Conservation (phyloP, 35 echinoderm and acorn worm species). For the Lytechinus pictus region DNA sequence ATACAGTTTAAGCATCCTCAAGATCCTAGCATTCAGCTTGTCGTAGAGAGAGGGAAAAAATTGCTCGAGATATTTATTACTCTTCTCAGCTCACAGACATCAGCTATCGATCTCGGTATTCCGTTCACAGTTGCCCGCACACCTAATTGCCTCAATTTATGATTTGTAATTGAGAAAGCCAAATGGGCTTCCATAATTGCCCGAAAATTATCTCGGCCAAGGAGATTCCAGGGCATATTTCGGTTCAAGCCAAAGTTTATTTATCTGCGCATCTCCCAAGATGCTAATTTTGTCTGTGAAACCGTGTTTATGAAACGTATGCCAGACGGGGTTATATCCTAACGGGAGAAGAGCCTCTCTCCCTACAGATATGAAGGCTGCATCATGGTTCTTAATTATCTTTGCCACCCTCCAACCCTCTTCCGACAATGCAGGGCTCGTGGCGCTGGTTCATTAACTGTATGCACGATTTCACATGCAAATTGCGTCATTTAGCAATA, state of each 20-base stretch:
- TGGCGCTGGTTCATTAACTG: slow-evolving; percentile 33
- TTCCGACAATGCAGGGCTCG: not conserved
- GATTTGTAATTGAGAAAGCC: slow-evolving; percentile 42
- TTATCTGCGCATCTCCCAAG: slow-evolving; percentile 1
- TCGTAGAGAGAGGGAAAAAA: not conserved
- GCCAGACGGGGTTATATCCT: not conserved
- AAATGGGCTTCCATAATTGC: slow-evolving; percentile 29
- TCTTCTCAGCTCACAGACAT: not conserved
- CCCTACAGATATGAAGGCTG: slow-evolving; percentile 23
- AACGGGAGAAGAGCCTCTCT: not conserved
- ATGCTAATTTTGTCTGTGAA: not conserved
- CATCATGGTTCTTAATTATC: slow-evolving; percentile 7
- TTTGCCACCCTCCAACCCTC: slow-evolving; percentile 15
- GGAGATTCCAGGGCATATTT: not conserved
- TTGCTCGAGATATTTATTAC: not conserved
- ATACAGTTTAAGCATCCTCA: too few species aligned
- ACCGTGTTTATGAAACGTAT: not conserved
- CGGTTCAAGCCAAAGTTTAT: not conserved
- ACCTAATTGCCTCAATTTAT: slow-evolving; percentile 44
- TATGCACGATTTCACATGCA: slow-evolving; percentile 32
- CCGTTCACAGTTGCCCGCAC: slow-evolving; percentile 14
- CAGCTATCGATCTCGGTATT: not conserved
- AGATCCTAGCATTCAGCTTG: too few species aligned
- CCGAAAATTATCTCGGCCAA: slow-evolving; percentile 1
- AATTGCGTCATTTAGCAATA: slow-evolving; percentile 23